phyloP scores from a whole-genome alignment of 2,113 vertebrate genomes.

The Ardeotis arabs region DNA sequence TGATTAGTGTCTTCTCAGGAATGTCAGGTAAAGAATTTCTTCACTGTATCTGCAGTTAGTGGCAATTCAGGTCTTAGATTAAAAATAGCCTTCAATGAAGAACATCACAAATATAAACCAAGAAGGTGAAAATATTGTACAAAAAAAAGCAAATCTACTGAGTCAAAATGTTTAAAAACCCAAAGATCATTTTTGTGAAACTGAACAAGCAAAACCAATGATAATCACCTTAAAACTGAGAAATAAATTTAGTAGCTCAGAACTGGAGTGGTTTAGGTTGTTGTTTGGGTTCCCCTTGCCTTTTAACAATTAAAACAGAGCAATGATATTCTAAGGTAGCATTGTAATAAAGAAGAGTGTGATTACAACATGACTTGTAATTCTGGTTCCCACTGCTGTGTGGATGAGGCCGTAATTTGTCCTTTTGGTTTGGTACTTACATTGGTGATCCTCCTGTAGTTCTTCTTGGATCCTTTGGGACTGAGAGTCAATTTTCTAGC shows the following conservation, averaged over 20 bases:
- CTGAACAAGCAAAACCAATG: background rate
- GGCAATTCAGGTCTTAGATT: background rate
- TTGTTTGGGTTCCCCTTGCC: background rate
- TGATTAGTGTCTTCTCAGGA: background rate
- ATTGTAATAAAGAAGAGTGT: background rate
- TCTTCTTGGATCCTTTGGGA: background rate
- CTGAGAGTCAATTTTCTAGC: background rate
- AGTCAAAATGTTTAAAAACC: background rate
- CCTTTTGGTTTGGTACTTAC: background rate
- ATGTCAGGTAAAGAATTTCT: background rate
- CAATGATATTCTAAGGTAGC: background rate
- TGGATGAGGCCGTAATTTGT: background rate
- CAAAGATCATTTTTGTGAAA: background rate
- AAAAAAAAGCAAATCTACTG: background rate
- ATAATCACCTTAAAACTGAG: background rate
- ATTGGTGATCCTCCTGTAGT: background rate
- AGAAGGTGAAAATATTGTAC: background rate
- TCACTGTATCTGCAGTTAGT: background rate
- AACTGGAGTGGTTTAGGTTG: background rate
- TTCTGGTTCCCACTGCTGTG: background rate
- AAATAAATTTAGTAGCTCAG: background rate
- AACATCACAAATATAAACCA: background rate
- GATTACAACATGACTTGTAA: background rate
- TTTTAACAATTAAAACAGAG: background rate
- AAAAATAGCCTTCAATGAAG: background rate